These are phyloP conservation scores for Lanistes nyassanus DNA, from an alignment of 1,140 invertebrate genomes.

Conservation along the genomic window DNA sequence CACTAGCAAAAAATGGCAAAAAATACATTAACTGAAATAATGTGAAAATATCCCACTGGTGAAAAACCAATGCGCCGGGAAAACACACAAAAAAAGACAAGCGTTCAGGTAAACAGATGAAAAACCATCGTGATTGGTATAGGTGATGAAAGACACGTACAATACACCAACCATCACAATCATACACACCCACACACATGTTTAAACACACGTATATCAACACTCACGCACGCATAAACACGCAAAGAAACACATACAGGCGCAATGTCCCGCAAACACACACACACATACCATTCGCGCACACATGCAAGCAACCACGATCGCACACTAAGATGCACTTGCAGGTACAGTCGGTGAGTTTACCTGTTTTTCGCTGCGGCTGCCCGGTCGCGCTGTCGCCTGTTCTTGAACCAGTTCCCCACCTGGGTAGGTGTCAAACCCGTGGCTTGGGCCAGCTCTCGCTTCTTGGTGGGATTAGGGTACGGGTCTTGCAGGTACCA, in stretches of 20 bases:
- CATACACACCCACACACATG: not conserved
- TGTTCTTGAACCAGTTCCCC: constrained; percentile 99
- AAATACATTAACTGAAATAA: no score
- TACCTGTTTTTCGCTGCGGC: constrained; percentile 99
- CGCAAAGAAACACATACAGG: constrained; percentile 11
- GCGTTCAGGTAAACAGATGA: no score
- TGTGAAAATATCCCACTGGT: no score
- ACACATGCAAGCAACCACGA: not conserved
- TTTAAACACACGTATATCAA: not conserved
- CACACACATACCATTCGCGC: not conserved
- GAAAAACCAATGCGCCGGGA: no score
- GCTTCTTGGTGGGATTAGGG: constrained; percentile 98
- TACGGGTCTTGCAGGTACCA: constrained; percentile 96
- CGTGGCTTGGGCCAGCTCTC: constrained; percentile 96
- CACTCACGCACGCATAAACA: constrained; percentile 3
- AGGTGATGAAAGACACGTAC: not conserved
- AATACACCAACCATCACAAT: not conserved
- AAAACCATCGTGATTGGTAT: no score
- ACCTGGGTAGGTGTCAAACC: constrained; percentile 99
- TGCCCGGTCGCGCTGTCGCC: constrained; percentile 95
- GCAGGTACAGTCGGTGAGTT: constrained; percentile 17
- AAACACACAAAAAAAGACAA: no score
- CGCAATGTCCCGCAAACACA: constrained; percentile 3
- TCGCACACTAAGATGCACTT: not conserved
- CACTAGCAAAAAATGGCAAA: no score